Base-by-base conservation (phyloP, 1,140 invertebrate genomes). In the Brachionus angularis region DNA sequence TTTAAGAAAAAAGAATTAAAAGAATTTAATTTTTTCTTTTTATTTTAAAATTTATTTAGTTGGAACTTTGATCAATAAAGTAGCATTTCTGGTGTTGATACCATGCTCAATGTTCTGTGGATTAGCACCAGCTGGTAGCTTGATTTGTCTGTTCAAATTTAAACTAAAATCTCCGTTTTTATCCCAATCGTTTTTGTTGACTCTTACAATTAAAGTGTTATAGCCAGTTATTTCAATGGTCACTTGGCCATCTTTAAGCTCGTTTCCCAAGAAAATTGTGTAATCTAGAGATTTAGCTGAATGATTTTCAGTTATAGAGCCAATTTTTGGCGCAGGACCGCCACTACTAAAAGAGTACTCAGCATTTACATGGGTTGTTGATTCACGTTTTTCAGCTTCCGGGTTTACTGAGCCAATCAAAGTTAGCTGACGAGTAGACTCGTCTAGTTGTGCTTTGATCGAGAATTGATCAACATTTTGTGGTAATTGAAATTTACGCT, bases 71-170 rank as follows among this genome's bases (percentile, higher is more conserved):
- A 67, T 33, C 7, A 67, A 21, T 33, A 67, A 31, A 47, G 21
- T 46, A 50, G 42, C 42, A 21, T 27, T 47, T 25, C 31, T 39
- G 34, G 25, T 67, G 36, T 67, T 42, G 33, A 67, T 50, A 21
- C 62, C 62, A 50, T 67, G 62, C 18, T 67, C 62, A 50, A 67
- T 33, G 29, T 67, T 46, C 31, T 67, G 62, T 31, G 62, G 42
- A 50, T 67, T 50, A 29, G 47, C 47, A 36, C 47, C 47, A 36
- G 62, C n/a, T 33, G 62, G 62, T 33, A 67, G 42, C 21, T 67
- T 67, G 1, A 67, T 67, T 36, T 67, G 44, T 33, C 62, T 46
- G 14, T 67, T 67, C 1, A 67, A 27, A 16, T 67, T 42, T 47
- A 34, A 50, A 42, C 62, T 67, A 46, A 50, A 67, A 47, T 67